These are phyloP conservation scores for Hestina assimilis DNA, from an alignment of 1,140 invertebrate genomes.

Conservation along the genomic window DNA sequence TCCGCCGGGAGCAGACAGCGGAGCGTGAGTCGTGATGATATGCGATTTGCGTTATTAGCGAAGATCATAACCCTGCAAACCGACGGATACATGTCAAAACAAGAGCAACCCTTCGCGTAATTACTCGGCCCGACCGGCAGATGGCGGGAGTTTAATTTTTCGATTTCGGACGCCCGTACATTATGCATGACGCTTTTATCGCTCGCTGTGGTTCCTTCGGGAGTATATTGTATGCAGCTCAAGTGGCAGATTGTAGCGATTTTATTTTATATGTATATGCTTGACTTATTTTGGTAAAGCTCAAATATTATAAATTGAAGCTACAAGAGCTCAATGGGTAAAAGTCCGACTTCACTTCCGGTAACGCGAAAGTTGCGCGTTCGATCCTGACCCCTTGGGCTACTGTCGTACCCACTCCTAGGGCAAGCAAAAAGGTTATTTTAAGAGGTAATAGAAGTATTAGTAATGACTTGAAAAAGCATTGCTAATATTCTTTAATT, in stretches of 20 bases:
- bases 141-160: constrained; percentile 74
- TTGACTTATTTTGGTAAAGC: too few relatives aligned
- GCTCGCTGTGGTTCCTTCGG: constrained; percentile 70
- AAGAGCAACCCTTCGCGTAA: constrained; percentile 59
- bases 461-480: too few relatives aligned
- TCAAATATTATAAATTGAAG: too few relatives aligned
- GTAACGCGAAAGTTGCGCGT: too few relatives aligned
- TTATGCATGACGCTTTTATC: constrained; percentile 76
- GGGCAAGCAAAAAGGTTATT: too few relatives aligned
- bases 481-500: too few relatives aligned
- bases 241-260: constrained; percentile 31
- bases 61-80: constrained; percentile 57
- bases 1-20: constrained; percentile 28
- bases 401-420: too few relatives aligned
- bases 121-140: constrained; percentile 59
- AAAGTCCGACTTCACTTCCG: too few relatives aligned
- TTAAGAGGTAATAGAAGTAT: too few relatives aligned
- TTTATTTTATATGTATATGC: not conserved
- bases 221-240: constrained; percentile 35
- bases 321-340: too few relatives aligned
- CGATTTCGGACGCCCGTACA: constrained; percentile 71
- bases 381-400: too few relatives aligned
- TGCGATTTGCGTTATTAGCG: constrained; percentile 44
- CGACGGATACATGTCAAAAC: constrained; percentile 59
- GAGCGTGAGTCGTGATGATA: constrained; percentile 40